These are phyloP conservation scores for Rhinopomastus cyanomelas DNA, from an alignment of 2,113 vertebrate species.

Conservation along the genomic window DNA sequence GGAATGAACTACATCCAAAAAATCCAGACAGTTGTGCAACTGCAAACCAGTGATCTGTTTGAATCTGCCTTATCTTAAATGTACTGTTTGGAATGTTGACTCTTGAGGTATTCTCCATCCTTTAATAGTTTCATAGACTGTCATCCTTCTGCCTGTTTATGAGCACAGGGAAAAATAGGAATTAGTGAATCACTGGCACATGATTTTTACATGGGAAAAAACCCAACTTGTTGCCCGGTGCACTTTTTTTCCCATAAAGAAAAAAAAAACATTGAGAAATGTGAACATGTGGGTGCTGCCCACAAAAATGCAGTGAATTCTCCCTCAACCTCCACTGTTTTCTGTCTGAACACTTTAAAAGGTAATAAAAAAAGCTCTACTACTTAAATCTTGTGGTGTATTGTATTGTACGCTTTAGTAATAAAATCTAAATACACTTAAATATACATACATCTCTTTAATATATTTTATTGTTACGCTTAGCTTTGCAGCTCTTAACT, in stretches of 20 bases:
- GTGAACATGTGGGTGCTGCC: conserved; percentile 69
- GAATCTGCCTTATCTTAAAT: conserved; percentile 55
- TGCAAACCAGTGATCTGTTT: conserved; percentile 36
- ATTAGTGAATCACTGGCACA: conserved; percentile 75
- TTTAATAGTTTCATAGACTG: conserved; percentile 42
- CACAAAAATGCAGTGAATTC: conserved; percentile 72
- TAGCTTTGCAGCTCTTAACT: conserved; percentile 55
- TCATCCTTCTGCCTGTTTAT: conserved; percentile 36
- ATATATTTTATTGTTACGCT: conserved; percentile 25
- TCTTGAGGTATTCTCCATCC: conserved; percentile 34
- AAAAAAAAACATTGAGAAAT: conserved; percentile 71
- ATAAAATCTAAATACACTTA: conserved; percentile 45
- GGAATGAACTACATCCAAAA: conserved; percentile 35
- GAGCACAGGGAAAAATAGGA: conserved; percentile 53
- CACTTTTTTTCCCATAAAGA: conserved; percentile 62
- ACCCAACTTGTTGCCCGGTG: conserved; percentile 43
- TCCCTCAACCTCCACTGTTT: conserved; percentile 49
- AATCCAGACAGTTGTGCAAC: conserved; percentile 60
- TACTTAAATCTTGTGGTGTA: conserved; percentile 47
- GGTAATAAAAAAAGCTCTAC: conserved; percentile 56
- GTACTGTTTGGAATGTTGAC: conserved; percentile 9
- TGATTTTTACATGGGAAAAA: conserved; percentile 66
- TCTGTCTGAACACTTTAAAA: conserved; percentile 61
- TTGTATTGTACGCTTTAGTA: conserved; percentile 46
- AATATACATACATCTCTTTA: conserved; percentile 31